Conservation (phyloP, 2,113 vertebrate genomes). For the Neogale vison region DNA sequence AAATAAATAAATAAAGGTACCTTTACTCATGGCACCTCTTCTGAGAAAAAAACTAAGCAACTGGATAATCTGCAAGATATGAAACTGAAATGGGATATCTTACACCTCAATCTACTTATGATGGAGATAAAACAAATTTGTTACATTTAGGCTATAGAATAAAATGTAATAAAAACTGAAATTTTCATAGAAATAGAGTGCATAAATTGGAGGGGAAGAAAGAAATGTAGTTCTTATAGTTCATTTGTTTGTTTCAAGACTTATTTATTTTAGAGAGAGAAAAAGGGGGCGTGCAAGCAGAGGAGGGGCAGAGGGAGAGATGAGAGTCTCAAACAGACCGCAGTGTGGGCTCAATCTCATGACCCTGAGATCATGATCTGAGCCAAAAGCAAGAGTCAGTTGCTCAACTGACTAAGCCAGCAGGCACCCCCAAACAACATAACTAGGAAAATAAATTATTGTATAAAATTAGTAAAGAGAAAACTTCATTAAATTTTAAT, state of each 20-base stretch:
- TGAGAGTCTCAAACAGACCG: background rate
- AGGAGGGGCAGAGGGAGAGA: background rate
- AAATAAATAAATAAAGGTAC: background rate
- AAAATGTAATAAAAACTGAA: background rate
- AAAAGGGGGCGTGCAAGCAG: background rate
- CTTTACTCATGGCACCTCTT: background rate
- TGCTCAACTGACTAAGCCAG: background rate
- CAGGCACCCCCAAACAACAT: background rate
- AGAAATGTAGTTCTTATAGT: background rate
- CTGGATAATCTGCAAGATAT: background rate
- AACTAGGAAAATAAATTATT: background rate
- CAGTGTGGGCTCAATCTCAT: background rate
- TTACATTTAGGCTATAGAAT: background rate
- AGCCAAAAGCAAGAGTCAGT: background rate
- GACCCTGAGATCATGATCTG: background rate
- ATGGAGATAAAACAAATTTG: background rate
- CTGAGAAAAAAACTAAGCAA: background rate
- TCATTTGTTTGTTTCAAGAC: background rate
- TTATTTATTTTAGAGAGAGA: background rate
- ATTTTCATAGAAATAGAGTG: background rate
- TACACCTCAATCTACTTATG: background rate
- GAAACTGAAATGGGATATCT: background rate
- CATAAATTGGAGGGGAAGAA: background rate
- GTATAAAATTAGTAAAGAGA: background rate
- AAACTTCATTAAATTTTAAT: background rate